Evolutionary conservation across 2,797 vertebrate genomes (phyloP).

Genomic region (Gallinago solitaria): DNA sequence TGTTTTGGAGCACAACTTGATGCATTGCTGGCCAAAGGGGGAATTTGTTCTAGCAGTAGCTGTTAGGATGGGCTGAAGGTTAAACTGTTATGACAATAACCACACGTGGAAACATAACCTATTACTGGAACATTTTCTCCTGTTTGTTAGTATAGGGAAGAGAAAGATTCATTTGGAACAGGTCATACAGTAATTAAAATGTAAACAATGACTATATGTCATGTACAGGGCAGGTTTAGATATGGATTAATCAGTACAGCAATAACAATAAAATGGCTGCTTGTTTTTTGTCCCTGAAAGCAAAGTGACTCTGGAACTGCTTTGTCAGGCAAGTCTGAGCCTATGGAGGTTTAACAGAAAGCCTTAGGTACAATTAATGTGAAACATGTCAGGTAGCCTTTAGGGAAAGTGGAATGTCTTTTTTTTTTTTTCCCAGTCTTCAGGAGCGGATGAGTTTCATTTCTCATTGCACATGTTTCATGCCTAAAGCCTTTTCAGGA

Average conservation of each 20-base stretch:
- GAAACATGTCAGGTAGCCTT: not conserved
- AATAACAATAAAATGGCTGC: not conserved
- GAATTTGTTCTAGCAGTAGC: constrained; percentile 18
- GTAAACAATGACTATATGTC: not conserved
- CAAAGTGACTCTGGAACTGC: not conserved
- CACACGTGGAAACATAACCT: constrained; percentile 15
- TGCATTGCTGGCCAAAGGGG: not conserved
- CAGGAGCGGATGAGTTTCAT: not conserved
- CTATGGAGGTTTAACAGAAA: not conserved
- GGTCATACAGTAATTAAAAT: constrained; percentile 2
- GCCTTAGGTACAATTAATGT: not conserved
- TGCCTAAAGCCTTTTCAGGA: not conserved
- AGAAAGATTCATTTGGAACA: constrained; percentile 10
- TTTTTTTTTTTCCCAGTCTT: not conserved
- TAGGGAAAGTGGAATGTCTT: not conserved
- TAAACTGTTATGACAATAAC: constrained; percentile 37
- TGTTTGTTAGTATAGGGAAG: not conserved
- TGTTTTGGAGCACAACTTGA: not conserved
- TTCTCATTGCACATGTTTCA: not conserved
- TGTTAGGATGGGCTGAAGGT: constrained; percentile 13
- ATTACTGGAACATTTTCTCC: not conserved
- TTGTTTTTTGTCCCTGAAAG: not conserved
- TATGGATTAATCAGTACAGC: not conserved
- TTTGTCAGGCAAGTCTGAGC: not conserved
- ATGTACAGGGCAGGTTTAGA: not conserved